Evolutionary conservation across 2,113 vertebrate genomes (phyloP).

Genomic region (Nesogale talazaci): DNA sequence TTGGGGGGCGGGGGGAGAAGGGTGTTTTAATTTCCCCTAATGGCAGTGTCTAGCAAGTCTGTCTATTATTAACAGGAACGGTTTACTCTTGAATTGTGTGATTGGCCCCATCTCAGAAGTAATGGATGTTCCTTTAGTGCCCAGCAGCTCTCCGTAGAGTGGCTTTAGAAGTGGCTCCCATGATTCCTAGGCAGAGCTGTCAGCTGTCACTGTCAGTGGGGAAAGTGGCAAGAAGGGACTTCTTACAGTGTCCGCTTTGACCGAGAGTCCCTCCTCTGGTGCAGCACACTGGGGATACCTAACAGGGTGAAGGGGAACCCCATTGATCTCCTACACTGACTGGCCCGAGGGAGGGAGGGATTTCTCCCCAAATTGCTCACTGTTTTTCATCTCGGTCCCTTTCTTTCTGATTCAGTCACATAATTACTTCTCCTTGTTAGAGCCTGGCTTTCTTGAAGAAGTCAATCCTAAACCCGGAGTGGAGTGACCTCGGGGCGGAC

Average conservation of each 20-base stretch:
- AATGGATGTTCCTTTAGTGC: neutral
- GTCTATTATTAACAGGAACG: slow-evolving; percentile 28
- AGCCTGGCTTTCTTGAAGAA: neutral
- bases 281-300: too few species aligned
- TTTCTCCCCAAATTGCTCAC: neutral
- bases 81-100: slow-evolving; percentile 23
- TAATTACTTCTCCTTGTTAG: neutral
- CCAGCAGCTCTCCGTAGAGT: neutral
- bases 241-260: neutral
- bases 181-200: neutral
- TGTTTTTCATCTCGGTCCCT: neutral
- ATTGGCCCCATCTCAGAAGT: neutral
- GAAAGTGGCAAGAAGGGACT: neutral
- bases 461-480: slow-evolving; percentile 1
- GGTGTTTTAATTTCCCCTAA: slow-evolving; percentile 56
- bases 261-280: neutral
- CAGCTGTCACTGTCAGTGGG: neutral
- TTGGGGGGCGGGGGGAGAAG: neutral
- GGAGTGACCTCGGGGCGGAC: neutral
- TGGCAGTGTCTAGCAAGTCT: slow-evolving; percentile 43
- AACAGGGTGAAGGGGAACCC: neutral
- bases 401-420: neutral
- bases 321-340: neutral
- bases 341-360: accelerated
- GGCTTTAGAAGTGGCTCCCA: slow-evolving; percentile 1